phyloP scores from a whole-genome alignment of 2,113 vertebrate species.

The Amblyornis subalaris region DNA sequence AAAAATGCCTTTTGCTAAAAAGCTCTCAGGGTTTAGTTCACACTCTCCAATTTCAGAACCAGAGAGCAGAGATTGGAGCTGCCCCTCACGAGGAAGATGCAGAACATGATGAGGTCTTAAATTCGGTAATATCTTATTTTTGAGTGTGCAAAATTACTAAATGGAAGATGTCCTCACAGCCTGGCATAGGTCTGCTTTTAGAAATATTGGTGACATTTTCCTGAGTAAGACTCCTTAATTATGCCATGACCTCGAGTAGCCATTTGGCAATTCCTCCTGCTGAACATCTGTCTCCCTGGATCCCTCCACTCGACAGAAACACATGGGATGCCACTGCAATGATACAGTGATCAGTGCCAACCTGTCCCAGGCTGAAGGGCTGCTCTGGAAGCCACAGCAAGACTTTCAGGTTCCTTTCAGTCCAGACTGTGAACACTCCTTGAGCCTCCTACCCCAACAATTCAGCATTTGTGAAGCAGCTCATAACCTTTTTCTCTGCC shows the following conservation, averaged over 20 bases:
- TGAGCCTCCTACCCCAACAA: background rate
- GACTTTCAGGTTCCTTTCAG: background rate
- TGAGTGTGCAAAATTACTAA: background rate
- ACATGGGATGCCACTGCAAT: background rate
- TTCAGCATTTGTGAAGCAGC: background rate
- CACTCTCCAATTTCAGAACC: background rate
- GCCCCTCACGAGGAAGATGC: fast-evolving
- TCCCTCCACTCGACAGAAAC: background rate
- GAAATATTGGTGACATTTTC: background rate
- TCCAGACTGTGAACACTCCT: background rate
- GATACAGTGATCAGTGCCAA: background rate
- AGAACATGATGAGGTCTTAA: background rate
- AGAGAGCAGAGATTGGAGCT: background rate
- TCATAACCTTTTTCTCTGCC: background rate
- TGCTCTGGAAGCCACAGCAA: background rate
- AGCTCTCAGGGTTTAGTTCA: background rate
- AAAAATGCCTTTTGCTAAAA: background rate
- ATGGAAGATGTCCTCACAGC: background rate
- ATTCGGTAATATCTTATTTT: background rate
- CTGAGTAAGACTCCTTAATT: background rate
- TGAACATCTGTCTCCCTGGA: background rate
- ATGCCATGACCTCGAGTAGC: background rate
- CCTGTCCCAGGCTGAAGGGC: background rate
- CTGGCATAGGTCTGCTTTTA: background rate
- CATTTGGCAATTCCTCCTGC: background rate